Evolutionary conservation across 1,140 invertebrate genomes (phyloP).

Genomic region (Brachystomella parvula): DNA sequence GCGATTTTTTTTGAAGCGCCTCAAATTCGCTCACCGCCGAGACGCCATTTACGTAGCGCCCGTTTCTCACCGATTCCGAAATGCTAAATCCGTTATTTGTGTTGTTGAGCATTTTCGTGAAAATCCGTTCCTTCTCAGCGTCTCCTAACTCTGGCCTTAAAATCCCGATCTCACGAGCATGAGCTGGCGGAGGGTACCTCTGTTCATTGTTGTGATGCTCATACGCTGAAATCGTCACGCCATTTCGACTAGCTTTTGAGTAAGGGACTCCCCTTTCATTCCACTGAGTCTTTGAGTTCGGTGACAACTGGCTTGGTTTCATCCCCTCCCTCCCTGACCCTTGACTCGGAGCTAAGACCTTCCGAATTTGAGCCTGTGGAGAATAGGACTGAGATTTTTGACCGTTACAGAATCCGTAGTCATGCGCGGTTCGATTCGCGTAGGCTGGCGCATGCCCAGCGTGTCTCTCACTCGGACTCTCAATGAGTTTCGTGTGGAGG

Average conservation of each 20-base stretch:
- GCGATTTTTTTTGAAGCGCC: not conserved
- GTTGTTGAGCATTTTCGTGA: not conserved
- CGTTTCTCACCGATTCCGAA: not conserved
- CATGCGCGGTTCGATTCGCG: not conserved
- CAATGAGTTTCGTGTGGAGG: conserved; percentile 31
- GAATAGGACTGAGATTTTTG: not conserved
- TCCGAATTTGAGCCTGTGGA: not conserved
- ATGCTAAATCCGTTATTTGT: not conserved
- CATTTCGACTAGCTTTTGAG: not conserved
- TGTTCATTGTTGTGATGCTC: not conserved
- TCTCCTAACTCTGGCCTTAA: not conserved
- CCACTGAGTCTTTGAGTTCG: not conserved
- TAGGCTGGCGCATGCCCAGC: conserved; percentile 15
- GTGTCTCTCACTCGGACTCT: conserved; percentile 25
- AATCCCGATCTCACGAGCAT: not conserved
- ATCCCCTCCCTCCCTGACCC: not conserved
- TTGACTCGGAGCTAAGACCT: not conserved
- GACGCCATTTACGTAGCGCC: not conserved
- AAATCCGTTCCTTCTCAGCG: not conserved
- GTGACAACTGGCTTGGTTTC: not conserved
- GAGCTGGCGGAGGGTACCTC: not conserved
- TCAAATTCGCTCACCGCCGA: not conserved
- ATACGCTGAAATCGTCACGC: not conserved
- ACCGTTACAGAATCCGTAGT: not conserved
- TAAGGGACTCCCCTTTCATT: not conserved